Evolutionary conservation across 2,888 invertebrate species (phyloP).

Genomic region (Nysson spinosus): DNA sequence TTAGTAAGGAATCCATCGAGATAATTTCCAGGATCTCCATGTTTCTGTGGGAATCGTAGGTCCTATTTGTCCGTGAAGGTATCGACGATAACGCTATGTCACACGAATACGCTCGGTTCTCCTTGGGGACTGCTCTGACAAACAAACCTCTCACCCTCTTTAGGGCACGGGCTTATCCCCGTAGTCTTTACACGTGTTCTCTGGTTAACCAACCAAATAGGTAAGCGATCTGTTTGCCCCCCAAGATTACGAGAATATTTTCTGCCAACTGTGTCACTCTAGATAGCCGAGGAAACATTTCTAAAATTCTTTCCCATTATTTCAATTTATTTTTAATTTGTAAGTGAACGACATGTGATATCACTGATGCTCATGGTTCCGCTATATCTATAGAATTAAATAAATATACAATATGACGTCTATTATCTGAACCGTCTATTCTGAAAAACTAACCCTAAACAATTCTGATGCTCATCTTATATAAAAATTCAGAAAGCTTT

Average conservation of each 20-base stretch:
- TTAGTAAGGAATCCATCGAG: too few species aligned
- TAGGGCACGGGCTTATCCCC: conserved; percentile 32
- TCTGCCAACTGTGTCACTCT: conserved; percentile 3
- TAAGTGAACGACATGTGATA: conserved; percentile 3
- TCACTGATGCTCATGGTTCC: too few species aligned
- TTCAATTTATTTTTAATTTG: too few species aligned
- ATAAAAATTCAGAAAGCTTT: too few species aligned
- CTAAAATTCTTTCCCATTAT: not conserved
- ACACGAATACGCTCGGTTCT: conserved; percentile 20
- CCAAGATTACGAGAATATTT: conserved; percentile 54
- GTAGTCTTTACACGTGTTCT: conserved; percentile 62
- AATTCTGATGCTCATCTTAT: too few species aligned
- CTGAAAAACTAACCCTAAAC: too few species aligned
- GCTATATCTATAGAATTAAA: too few species aligned
- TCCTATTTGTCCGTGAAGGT: conserved; percentile 32
- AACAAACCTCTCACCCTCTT: conserved; percentile 41
- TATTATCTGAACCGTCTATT: too few species aligned
- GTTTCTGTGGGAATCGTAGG: conserved; percentile 14
- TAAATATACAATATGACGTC: too few species aligned
- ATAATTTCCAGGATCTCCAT: conserved; percentile 26
- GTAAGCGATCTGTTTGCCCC: conserved; percentile 65
- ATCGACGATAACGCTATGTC: conserved; percentile 39
- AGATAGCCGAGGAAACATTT: not conserved
- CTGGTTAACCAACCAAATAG: conserved; percentile 43
- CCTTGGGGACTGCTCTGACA: conserved; percentile 35